Evolutionary conservation across 1,140 invertebrate species (phyloP).

Genomic region (Bilobella aurantiaca): DNA sequence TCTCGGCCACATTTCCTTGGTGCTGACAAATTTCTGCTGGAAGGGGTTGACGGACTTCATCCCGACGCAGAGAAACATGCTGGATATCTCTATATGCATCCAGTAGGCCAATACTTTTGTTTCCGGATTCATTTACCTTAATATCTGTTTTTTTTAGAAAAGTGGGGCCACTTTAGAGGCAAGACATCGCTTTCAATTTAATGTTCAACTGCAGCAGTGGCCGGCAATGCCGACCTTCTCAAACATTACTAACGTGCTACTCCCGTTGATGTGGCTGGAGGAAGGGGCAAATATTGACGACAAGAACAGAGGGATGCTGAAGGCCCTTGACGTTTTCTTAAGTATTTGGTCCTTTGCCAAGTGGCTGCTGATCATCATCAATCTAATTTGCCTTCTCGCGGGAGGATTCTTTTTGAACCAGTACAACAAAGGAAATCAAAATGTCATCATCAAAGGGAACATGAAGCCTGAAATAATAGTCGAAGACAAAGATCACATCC

Average conservation of each 20-base stretch:
- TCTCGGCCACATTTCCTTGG: conserved; percentile 7
- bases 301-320: not conserved
- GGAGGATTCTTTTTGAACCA: conserved; percentile 1
- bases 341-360: not conserved
- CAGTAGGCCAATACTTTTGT: not conserved
- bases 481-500: no score
- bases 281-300: not conserved
- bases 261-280: conserved; percentile 10
- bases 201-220: not conserved
- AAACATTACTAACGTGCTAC: not conserved
- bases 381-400: not conserved
- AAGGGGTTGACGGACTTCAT: not conserved
- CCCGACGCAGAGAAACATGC: conserved; percentile 2
- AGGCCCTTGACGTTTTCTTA: not conserved
- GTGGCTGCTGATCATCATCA: not conserved
- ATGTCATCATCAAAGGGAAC: not conserved
- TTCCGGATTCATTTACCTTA: not conserved
- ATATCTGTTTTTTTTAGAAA: conserved; percentile 3
- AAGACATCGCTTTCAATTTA: conserved; percentile 1
- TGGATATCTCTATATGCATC: not conserved
- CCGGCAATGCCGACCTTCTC: conserved; percentile 1
- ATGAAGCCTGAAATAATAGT: not conserved
- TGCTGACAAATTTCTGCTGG: not conserved
- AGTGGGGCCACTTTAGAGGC: not conserved
- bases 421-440: not conserved